A percentile compares a stretch with the other conserved stretches of the same genome.
These are phyloP conservation scores for Lampris megalopsis DNA, from an alignment of 2,113 vertebrate species.

Conservation along the genomic window DNA sequence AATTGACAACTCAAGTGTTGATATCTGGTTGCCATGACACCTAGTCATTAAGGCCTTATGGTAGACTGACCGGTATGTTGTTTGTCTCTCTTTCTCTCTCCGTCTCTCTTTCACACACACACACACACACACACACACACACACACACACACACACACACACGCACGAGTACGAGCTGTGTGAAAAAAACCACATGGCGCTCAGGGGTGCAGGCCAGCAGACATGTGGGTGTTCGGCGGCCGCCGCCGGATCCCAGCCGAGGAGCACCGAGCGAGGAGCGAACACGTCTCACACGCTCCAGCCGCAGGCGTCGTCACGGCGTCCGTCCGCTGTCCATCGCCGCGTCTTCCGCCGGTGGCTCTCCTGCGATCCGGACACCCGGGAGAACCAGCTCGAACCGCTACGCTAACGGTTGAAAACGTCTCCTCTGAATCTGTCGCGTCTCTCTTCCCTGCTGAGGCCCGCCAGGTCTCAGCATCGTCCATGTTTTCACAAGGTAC, in stretches of 20 bases:
- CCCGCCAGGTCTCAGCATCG: conserved; percentile 23
- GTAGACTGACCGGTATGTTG: conserved; percentile 49
- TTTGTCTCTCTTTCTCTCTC: conserved; percentile 19
- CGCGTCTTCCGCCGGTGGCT: neutral
- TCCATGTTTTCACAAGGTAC: conserved; percentile 7
- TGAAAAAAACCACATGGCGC: conserved; percentile 20
- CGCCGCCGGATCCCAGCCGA: conserved; percentile 29
- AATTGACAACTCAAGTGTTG: conserved; percentile 77
- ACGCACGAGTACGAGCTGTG: conserved; percentile 34
- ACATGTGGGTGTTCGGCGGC: neutral
- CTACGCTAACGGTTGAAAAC: neutral
- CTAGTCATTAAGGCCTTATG: conserved; percentile 65
- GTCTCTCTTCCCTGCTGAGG: conserved; percentile 27
- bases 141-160: too few relatives aligned
- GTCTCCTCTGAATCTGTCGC: neutral
- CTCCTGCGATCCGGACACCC: neutral
- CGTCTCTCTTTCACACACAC: neutral
- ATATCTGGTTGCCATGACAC: conserved; percentile 80
- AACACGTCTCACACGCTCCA: conserved; percentile 1
- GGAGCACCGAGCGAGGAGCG: neutral
- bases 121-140: too few relatives aligned
- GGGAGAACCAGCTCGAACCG: neutral
- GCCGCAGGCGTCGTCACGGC: neutral
- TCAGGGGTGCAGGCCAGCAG: conserved; percentile 39
- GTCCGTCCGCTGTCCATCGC: neutral